Conservation (phyloP, 2,888 invertebrate genomes). For the Sepiola atlantica region DNA sequence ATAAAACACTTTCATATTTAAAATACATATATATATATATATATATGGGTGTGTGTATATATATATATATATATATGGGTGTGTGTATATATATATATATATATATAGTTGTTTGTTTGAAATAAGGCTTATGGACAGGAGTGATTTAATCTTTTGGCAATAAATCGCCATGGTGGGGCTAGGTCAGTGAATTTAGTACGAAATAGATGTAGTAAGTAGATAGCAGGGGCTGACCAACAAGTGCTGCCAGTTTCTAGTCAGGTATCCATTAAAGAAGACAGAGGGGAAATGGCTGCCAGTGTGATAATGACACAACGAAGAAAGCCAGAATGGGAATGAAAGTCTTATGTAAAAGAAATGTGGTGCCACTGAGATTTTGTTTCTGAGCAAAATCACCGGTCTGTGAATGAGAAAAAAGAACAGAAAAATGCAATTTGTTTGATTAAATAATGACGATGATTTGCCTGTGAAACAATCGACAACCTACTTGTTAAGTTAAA, state of each 20-base stretch:
- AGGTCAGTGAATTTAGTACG: background rate
- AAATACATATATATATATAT: background rate
- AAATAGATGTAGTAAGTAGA: background rate
- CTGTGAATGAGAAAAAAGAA: background rate
- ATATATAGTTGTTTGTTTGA: too few relatives aligned
- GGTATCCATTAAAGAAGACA: background rate
- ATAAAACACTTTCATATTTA: too few relatives aligned
- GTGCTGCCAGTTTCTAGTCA: background rate
- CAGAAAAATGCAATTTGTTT: too few relatives aligned
- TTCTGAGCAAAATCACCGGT: too few relatives aligned
- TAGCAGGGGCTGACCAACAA: background rate
- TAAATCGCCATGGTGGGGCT: background rate
- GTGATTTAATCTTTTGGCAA: background rate
- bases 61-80: background rate
- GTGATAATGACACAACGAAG: background rate
- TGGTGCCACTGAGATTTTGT: too few relatives aligned
- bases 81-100: background rate
- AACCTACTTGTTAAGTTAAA: too few relatives aligned
- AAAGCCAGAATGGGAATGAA: background rate
- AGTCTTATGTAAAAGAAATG: background rate
- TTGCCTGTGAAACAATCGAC: too few relatives aligned
- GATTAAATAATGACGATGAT: too few relatives aligned
- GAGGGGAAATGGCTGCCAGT: background rate
- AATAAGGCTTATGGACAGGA: background rate
- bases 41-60: background rate